Percentiles rank a stretch among this genome's conserved stretches.
These are phyloP conservation scores for Harpalus rufipes DNA, from an alignment of 2,888 invertebrate species.

Conservation along the genomic window DNA sequence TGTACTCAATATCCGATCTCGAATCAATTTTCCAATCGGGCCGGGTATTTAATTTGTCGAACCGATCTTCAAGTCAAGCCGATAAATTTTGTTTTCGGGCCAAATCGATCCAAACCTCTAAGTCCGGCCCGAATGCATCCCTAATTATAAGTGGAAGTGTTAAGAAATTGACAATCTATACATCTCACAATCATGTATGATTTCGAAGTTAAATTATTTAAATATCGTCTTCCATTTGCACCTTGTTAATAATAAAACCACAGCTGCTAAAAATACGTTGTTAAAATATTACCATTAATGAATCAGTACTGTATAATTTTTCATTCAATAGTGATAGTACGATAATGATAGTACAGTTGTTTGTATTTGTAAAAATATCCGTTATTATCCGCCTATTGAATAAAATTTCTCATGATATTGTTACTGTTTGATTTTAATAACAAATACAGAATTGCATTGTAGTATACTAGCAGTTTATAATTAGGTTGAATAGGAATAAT, in stretches of 20 bases:
- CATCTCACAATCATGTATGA: too few species aligned
- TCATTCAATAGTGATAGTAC: not conserved
- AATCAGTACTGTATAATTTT: not conserved
- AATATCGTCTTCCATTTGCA: not conserved
- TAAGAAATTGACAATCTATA: too few species aligned
- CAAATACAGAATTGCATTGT: slow-evolving; percentile 16
- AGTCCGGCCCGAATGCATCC: too few species aligned
- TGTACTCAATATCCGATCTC: too few species aligned
- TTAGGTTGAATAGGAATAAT: not conserved
- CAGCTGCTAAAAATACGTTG: not conserved
- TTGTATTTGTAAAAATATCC: slow-evolving; percentile 9
- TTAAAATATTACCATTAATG: not conserved
- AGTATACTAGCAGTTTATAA: slow-evolving; percentile 13
- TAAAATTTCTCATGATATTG: slow-evolving; percentile 4
- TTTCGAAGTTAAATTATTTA: not conserved
- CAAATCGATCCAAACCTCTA: too few species aligned
- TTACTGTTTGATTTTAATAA: not conserved
- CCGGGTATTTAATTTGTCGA: too few species aligned
- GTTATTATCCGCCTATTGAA: not conserved
- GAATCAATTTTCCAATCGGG: too few species aligned
- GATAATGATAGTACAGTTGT: too few species aligned
- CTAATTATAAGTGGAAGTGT: too few species aligned
- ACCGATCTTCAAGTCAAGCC: too few species aligned
- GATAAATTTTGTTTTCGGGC: too few species aligned
- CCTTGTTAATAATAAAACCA: not conserved